Conservation (phyloP, 2,888 invertebrate species). For the Operophtera brumata region DNA sequence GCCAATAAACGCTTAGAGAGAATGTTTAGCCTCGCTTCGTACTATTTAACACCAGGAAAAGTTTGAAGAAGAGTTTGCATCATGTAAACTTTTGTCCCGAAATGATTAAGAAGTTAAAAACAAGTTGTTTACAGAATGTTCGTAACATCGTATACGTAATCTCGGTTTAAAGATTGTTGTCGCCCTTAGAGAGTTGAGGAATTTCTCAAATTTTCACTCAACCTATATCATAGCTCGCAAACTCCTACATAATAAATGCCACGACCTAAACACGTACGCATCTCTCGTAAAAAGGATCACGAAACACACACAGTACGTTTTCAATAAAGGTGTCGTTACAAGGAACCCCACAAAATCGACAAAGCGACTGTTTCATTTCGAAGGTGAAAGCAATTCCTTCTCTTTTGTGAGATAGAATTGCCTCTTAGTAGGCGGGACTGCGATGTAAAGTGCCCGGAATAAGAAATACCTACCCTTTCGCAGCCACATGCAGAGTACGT, state of each 20-base stretch:
- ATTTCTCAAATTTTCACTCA: slow-evolving; percentile 19
- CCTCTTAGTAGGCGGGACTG: slow-evolving; percentile 63
- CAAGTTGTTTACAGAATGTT: slow-evolving; percentile 20
- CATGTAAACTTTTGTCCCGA: slow-evolving; percentile 41
- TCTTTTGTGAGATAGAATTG: slow-evolving; percentile 70
- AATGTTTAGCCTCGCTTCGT: slow-evolving; percentile 44
- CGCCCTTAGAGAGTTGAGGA: slow-evolving; percentile 10
- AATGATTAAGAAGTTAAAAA: slow-evolving; percentile 23
- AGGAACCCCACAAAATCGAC: slow-evolving; percentile 63
- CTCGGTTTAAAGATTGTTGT: slow-evolving; percentile 20
- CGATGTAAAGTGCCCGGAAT: slow-evolving; percentile 55
- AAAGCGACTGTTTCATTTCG: slow-evolving; percentile 71
- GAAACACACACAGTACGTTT: slow-evolving; percentile 57
- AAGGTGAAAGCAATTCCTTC: slow-evolving; percentile 67
- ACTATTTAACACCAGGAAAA: slow-evolving; percentile 48
- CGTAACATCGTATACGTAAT: slow-evolving; percentile 16
- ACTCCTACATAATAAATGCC: slow-evolving; percentile 40
- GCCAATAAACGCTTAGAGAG: slow-evolving; percentile 48
- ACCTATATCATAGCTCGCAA: slow-evolving; percentile 25
- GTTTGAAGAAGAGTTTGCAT: slow-evolving; percentile 42
- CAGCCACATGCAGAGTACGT: slow-evolving; percentile 38
- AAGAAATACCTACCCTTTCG: slow-evolving; percentile 47
- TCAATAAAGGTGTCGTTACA: slow-evolving; percentile 68
- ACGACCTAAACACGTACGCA: slow-evolving; percentile 42
- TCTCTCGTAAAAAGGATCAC: slow-evolving; percentile 50